Percentiles rank a stretch among this genome's conserved stretches.
These are phyloP conservation scores for Schmidtea mediterranea DNA, from an alignment of 1,140 invertebrate species.

Conservation along the genomic window DNA sequence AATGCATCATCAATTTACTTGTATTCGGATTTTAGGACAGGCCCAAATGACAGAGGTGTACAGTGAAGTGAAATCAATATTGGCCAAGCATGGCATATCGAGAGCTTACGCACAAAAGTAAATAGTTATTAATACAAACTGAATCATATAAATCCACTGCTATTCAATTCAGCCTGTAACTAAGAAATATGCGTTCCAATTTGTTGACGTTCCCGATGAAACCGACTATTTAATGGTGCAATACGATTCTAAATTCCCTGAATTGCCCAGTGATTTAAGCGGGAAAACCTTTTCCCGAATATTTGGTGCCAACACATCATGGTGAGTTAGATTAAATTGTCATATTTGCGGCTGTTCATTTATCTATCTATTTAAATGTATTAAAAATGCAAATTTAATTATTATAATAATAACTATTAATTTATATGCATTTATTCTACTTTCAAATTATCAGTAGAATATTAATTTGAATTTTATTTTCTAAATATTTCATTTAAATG, in stretches of 20 bases:
- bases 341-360: not conserved
- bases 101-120: not conserved
- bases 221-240: not conserved
- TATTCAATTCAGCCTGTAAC: not conserved
- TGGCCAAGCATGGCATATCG: not conserved
- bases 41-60: conserved; percentile 5
- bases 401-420: too few species aligned
- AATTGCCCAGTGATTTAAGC: not conserved
- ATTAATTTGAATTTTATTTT: too few species aligned
- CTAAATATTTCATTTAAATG: too few species aligned
- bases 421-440: too few species aligned
- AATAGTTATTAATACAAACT: not conserved
- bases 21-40: too few species aligned
- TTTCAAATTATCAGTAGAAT: too few species aligned
- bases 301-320: conserved; percentile 1
- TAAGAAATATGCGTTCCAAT: not conserved
- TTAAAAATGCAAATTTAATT: too few species aligned
- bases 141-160: not conserved
- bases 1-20: too few species aligned
- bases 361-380: not conserved
- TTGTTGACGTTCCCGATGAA: not conserved
- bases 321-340: not conserved
- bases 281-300: not conserved
- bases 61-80: not conserved
- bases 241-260: not conserved